A percentile compares a stretch with the other conserved stretches of the same genome.
These are phyloP conservation scores for Ahaetulla prasina DNA, from an alignment of 2,113 vertebrate species.

Conservation along the genomic window DNA sequence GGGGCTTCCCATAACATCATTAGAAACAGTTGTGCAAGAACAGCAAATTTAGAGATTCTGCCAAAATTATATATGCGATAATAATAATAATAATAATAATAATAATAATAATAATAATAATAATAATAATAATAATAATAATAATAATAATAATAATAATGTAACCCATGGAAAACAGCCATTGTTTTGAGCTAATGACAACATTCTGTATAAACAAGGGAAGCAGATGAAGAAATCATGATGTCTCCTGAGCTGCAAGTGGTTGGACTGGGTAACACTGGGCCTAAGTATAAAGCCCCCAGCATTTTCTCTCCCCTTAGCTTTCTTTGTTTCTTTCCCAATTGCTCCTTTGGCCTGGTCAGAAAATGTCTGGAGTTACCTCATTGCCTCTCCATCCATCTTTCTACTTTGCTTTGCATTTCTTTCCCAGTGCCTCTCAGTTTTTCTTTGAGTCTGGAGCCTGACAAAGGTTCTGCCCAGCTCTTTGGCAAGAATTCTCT, in stretches of 20 bases:
- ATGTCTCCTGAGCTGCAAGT: neutral
- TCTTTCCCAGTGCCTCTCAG: neutral
- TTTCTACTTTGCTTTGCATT: neutral
- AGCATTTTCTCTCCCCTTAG: neutral
- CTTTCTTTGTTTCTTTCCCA: neutral
- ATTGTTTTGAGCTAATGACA: neutral
- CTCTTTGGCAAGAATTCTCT: neutral
- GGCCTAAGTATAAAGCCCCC: neutral
- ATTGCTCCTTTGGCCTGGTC: neutral
- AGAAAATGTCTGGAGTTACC: neutral
- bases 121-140: too few relatives aligned
- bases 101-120: too few relatives aligned
- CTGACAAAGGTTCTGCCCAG: neutral
- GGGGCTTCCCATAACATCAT: too few relatives aligned
- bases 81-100: too few relatives aligned
- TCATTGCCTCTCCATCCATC: neutral
- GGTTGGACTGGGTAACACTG: neutral
- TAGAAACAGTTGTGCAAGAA: neutral
- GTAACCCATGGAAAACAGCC: neutral
- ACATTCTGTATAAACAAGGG: neutral
- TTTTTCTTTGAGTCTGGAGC: neutral
- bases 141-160: neutral
- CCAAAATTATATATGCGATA: neutral
- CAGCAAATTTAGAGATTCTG: neutral
- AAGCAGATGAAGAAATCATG: neutral